Percentiles rank a stretch among this genome's conserved stretches.
Evolutionary conservation across 2,888 invertebrate species (phyloP).

Genomic region (Sepiola atlantica): DNA sequence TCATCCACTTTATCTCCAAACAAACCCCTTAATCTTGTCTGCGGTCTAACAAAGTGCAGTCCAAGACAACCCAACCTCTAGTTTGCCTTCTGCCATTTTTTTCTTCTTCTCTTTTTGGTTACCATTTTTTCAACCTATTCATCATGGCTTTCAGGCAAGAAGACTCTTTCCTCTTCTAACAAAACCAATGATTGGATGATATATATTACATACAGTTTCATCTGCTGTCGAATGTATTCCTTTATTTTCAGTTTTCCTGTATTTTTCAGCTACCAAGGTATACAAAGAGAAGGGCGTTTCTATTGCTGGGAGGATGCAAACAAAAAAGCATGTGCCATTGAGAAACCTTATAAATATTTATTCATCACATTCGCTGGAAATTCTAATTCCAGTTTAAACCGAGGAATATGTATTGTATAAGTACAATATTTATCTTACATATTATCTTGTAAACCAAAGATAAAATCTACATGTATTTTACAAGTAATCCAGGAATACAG

Average conservation of each 20-base stretch:
- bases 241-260: not conserved
- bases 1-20: constrained; percentile 12
- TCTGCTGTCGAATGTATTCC: not conserved
- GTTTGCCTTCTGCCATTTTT: not conserved
- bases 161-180: not conserved
- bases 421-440: no score
- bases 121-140: not conserved
- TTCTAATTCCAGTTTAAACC: not conserved
- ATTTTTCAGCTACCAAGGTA: not conserved
- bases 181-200: constrained; percentile 32
- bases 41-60: constrained; percentile 19
- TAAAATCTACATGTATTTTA: no score
- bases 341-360: not conserved
- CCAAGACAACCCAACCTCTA: constrained; percentile 32
- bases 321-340: not conserved
- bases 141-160: not conserved
- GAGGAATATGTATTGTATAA: not conserved
- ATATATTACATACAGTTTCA: constrained; percentile 6
- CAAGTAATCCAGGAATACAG: no score
- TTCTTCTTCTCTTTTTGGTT: not conserved
- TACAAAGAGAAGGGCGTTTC: not conserved
- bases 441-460: no score
- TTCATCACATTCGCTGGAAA: not conserved
- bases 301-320: not conserved
- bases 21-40: constrained; percentile 22